These are phyloP conservation scores for Harmothoe impar DNA, from an alignment of 2,888 invertebrate genomes.

Conservation along the genomic window DNA sequence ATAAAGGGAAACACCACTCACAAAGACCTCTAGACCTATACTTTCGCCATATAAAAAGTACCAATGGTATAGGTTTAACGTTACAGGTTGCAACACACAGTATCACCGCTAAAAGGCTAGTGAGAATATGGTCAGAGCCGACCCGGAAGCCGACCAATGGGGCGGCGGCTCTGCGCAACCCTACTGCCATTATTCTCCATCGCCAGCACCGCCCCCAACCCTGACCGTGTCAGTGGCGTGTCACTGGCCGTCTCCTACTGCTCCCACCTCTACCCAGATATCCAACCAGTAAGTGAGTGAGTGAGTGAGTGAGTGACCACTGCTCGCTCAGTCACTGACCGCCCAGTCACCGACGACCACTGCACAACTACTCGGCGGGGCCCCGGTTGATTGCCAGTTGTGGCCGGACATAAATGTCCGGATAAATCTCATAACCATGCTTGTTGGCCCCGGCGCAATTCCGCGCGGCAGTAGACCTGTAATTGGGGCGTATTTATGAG, in stretches of 20 bases:
- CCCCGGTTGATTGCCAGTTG: constrained; percentile 51
- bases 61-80: too few relatives aligned
- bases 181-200: too few relatives aligned
- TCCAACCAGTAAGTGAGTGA: background rate
- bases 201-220: too few relatives aligned
- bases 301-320: background rate
- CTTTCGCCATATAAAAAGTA: too few relatives aligned
- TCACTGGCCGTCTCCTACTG: background rate
- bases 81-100: too few relatives aligned
- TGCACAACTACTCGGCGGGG: background rate
- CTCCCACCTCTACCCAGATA: background rate
- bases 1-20: too few relatives aligned
- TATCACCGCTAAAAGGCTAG: too few relatives aligned
- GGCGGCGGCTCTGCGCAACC: too few relatives aligned
- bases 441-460: constrained; percentile 12
- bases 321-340: background rate
- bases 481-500: constrained; percentile 54
- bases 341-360: background rate
- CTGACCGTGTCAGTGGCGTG: too few relatives aligned
- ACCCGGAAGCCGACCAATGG: too few relatives aligned
- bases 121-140: too few relatives aligned
- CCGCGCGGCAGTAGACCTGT: background rate
- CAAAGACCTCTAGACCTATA: too few relatives aligned
- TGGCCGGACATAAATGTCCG: constrained; percentile 44
- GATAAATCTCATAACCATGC: constrained; percentile 57